Evolutionary conservation across 1,140 invertebrate genomes (phyloP).

Genomic region (Ceratitis capitata): DNA sequence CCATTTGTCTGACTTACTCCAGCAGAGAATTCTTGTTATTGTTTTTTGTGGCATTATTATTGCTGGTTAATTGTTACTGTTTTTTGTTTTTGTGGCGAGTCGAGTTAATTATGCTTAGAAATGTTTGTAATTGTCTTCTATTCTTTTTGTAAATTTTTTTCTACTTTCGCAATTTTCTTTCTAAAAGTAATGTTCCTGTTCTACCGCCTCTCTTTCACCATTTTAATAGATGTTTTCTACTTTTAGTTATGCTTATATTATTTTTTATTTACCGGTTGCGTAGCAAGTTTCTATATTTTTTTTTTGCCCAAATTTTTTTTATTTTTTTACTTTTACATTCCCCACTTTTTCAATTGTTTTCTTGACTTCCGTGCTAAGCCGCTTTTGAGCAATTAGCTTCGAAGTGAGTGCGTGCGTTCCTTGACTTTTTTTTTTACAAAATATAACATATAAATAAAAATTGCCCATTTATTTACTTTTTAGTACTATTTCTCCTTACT

Average conservation of each 20-base stretch:
- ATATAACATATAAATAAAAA: too few relatives aligned
- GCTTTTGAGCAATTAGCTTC: neutral
- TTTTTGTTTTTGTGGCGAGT: neutral
- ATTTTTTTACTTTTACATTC: neutral
- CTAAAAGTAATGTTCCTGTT: neutral
- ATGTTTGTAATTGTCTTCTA: neutral
- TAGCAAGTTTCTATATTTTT: too few relatives aligned
- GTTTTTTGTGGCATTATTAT: neutral
- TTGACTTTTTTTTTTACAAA: too few relatives aligned
- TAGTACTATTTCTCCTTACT: neutral
- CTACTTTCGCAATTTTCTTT: conserved; percentile 6
- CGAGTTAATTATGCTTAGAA: neutral
- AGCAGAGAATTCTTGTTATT: neutral
- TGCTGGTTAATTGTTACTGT: neutral
- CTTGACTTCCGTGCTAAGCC: too few relatives aligned
- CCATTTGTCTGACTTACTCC: neutral
- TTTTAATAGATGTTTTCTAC: too few relatives aligned
- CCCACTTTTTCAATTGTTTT: neutral
- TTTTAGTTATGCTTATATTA: too few relatives aligned
- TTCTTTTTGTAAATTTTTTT: neutral
- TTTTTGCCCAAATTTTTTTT: neutral
- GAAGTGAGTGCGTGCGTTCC: neutral
- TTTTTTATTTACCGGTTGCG: too few relatives aligned
- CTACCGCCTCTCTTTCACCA: neutral
- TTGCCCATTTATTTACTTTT: neutral